Evolutionary conservation across 2,797 vertebrate genomes (phyloP).

Genomic region (Aldrovandia affinis): DNA sequence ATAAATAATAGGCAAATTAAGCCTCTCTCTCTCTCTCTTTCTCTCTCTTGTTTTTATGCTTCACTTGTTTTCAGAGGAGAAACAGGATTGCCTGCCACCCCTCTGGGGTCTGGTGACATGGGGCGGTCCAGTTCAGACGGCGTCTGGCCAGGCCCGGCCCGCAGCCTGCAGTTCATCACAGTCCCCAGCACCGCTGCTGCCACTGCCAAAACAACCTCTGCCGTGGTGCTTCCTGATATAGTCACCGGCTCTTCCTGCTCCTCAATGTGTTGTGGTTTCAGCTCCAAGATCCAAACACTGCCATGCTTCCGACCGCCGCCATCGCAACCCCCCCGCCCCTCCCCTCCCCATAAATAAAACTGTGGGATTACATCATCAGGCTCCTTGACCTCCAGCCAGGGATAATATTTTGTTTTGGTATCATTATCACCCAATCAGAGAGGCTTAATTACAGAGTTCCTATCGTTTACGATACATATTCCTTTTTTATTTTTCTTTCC

Average conservation of each 20-base stretch:
- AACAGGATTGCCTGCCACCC: conserved; percentile 44
- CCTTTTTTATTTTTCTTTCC: conserved; percentile 2
- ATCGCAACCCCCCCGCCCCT: neutral
- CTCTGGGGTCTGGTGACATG: neutral
- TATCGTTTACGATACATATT: conserved; percentile 39
- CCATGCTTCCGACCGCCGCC: neutral
- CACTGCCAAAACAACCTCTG: neutral
- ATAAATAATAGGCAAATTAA: no score
- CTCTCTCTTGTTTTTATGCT: conserved; percentile 27
- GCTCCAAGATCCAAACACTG: conserved; percentile 12
- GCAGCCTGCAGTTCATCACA: conserved; percentile 14
- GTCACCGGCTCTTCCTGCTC: conserved; percentile 9
- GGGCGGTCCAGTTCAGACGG: neutral
- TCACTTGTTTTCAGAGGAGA: conserved; percentile 45
- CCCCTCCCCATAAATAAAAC: neutral
- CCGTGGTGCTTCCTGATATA: conserved; percentile 3
- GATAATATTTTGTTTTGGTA: conserved; percentile 49
- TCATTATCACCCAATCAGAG: conserved; percentile 49
- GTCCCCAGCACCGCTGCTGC: neutral
- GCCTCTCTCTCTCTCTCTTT: neutral
- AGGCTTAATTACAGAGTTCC: conserved; percentile 46
- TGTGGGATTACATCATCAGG: neutral
- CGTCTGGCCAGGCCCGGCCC: neutral
- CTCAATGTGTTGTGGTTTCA: conserved; percentile 20
- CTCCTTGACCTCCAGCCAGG: conserved; percentile 38